These are phyloP conservation scores for Acanthopleura granulata DNA, from an alignment of 2,888 invertebrate species.

Conservation along the genomic window DNA sequence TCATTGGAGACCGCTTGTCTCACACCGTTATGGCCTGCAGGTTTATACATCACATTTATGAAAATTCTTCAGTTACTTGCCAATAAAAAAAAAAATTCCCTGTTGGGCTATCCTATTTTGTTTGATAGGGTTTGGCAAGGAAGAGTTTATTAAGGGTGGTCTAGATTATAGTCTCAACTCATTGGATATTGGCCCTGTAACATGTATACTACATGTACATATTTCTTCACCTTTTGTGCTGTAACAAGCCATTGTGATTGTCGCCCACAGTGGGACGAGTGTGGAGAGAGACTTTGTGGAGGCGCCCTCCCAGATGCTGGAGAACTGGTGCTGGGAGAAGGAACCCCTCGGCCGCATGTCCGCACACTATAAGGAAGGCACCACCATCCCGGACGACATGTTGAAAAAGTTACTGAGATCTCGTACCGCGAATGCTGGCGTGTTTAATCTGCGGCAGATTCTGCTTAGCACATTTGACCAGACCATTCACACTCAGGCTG, in stretches of 20 bases:
- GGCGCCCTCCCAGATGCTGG: conserved; percentile 73
- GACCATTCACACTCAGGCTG: conserved; percentile 66
- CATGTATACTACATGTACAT: too few relatives aligned
- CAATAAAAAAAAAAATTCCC: too few relatives aligned
- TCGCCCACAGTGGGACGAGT: conserved; percentile 66
- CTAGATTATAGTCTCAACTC: too few relatives aligned
- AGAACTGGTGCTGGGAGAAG: conserved; percentile 73
- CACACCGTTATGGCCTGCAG: too few relatives aligned
- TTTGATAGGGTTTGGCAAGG: too few relatives aligned
- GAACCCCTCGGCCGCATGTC: conserved; percentile 71
- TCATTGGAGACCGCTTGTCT: too few relatives aligned
- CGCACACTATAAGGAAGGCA: conserved; percentile 68
- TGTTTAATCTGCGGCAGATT: conserved; percentile 71
- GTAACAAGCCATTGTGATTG: not conserved
- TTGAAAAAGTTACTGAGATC: conserved; percentile 69
- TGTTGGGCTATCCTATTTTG: too few relatives aligned
- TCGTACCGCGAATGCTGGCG: conserved; percentile 71
- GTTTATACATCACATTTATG: too few relatives aligned
- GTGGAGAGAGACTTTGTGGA: conserved; percentile 74
- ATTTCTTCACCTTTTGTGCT: not conserved
- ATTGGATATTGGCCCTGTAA: too few relatives aligned
- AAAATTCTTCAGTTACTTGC: too few relatives aligned
- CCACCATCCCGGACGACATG: conserved; percentile 69
- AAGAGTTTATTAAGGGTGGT: too few relatives aligned
- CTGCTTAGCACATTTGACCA: conserved; percentile 72